Evolutionary conservation across 1,140 invertebrate genomes (phyloP), one percentile per base, ranked within the genome.

Genomic region (Trialeurodes vaporariorum): DNA sequence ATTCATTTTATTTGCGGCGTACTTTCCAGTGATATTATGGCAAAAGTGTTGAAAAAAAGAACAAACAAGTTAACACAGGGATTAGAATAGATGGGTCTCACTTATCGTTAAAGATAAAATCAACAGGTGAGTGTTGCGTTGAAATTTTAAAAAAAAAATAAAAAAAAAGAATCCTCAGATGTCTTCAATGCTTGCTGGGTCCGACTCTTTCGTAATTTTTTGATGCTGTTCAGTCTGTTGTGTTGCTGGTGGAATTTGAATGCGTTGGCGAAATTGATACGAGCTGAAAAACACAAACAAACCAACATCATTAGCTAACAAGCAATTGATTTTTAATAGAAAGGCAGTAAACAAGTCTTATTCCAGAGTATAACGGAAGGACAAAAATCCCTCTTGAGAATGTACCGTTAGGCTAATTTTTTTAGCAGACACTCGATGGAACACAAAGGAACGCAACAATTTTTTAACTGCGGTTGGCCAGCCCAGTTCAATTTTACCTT

Each of bases 121-220:
- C 34, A 49, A 49, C 34, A 9, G 17, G 5, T 49, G 61, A 24
- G 25, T 24, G 21, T 61, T 61, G 23, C 23, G 25, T 64, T 25
- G 63, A 64, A 64, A 24, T 64, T 27, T 22, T 61, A 61, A 61
- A 61, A 61, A n/a, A n/a, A n/a, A n/a, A n/a, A n/a, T n/a, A n/a
- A n/a, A 49, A 49, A 49, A 49, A 49, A 49, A 86, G 84, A 83
- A 87, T 89, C 87, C 87, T 89, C 88, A 90, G 88, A 90, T 90
- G 88, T 90, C 87, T 88, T 90, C 88, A 90, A 90, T 90, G 87
- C 87, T 87, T 87, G 88, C 88, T 89, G 87, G 84, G 84, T 88
- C 82, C 83, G 81, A 82, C 86, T 87, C n/a, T n/a, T n/a, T n/a
- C n/a, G n/a, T n/a, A n/a, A n/a, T n/a, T n/a, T 84, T 86, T 81